Evolutionary conservation across 2,888 invertebrate species (phyloP), one percentile per base, ranked within the genome.

Genomic region (Tetrapedia diversipes): DNA sequence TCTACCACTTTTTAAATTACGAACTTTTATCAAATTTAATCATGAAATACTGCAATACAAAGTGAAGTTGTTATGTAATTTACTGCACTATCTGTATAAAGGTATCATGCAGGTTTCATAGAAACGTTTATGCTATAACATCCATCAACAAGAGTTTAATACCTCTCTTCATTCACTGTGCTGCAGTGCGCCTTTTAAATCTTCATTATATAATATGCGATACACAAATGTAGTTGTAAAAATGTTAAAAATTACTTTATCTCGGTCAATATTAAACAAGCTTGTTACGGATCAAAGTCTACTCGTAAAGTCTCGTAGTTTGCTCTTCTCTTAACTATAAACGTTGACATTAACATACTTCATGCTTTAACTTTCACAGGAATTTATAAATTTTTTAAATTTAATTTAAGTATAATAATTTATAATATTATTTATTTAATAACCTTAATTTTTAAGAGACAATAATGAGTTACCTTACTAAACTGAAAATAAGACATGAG

Each of bases 181-280:
- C 29, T 10, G 37, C 14, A 34, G 10, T 8, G 1, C 14, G 4
- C 8, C 7, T 53, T 51, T 34, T 10, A 4, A 49, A 22, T 24
- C 39, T 27, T 16, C 14, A n/a, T 56, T 41, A n/a, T 10, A 11
- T 59, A 59, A 71, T 37, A n/a, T 10, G 34, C 16, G 14, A 43
- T 41, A 22, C n/a, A 11, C 16, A 11, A 54, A n/a, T 34, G 22
- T 29, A 39, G 8, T 32, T 16, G 14, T 4, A 14, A 19, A 19
- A 59, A 29, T 54, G 8, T 39, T 22, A 43, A 59, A 69, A 53
- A 37, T 24, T 27, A 11, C 14, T 16, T 60, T 72, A 71, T 72
- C 60, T 54, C 10, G 8, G 10, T 24, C 2, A 19, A 6, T 22
- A 34, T 24, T 10, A 32, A 34, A 22, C 14, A 57, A 29, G 27